phyloP scores from a whole-genome alignment of 2,797 vertebrate genomes.

The Micromesistius poutassou region DNA sequence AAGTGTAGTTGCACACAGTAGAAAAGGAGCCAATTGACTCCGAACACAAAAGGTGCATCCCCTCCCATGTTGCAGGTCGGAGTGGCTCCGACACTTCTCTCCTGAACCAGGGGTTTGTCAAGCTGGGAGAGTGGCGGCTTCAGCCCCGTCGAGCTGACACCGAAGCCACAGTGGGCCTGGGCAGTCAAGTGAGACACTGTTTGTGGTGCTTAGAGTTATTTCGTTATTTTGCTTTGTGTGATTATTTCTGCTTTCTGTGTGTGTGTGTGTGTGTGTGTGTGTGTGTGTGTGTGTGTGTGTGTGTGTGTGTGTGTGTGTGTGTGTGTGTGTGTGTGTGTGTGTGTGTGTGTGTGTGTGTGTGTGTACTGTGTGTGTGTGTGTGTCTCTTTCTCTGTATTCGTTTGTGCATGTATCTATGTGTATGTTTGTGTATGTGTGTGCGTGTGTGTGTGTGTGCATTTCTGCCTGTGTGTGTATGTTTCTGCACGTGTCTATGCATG shows the following conservation, averaged over 20 bases:
- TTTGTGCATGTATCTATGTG: conserved; percentile 32
- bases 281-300: background rate
- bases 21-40: conserved; percentile 27
- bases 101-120: conserved; percentile 33
- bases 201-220: background rate
- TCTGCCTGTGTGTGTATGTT: conserved; percentile 24
- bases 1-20: background rate
- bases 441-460: background rate
- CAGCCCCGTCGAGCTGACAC: conserved; percentile 30
- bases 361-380: conserved; percentile 8
- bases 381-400: conserved; percentile 22
- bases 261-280: background rate
- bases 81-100: conserved; percentile 30
- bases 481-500: conserved; percentile 32
- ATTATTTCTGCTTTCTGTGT: background rate
- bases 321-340: background rate
- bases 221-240: background rate
- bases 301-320: conserved; percentile 31
- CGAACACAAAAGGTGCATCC: conserved; percentile 27
- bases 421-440: background rate
- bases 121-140: conserved; percentile 20
- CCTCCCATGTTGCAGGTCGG: conserved; percentile 17
- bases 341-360: conserved; percentile 17
- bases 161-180: conserved; percentile 30
- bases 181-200: no score